These are phyloP conservation scores for Felis catus DNA, from an alignment of 2,113 vertebrate genomes.

Conservation along the genomic window DNA sequence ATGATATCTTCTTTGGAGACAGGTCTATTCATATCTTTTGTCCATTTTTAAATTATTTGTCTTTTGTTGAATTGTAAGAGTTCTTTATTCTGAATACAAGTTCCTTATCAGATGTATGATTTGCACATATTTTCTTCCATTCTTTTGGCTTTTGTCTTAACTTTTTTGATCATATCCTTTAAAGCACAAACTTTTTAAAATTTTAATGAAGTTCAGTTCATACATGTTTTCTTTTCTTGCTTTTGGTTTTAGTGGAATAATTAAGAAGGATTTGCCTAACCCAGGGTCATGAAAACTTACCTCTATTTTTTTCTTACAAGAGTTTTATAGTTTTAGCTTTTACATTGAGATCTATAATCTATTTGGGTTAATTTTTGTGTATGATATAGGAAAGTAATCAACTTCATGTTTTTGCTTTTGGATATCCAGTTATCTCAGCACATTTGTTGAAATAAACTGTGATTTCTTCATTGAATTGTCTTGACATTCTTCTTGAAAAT, in stretches of 20 bases:
- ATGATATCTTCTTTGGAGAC: not conserved
- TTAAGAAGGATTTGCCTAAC: not conserved
- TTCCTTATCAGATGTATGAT: constrained; percentile 7
- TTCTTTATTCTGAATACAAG: not conserved
- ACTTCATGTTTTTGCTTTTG: not conserved
- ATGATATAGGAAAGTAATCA: not conserved
- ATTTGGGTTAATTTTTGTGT: not conserved
- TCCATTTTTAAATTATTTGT: not conserved
- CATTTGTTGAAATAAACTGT: not conserved
- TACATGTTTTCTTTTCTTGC: not conserved
- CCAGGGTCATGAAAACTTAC: not conserved
- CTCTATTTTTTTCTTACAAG: not conserved
- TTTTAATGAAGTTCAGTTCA: not conserved
- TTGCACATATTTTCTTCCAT: not conserved
- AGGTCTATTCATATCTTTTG: not conserved
- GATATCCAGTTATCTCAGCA: not conserved
- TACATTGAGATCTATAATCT: not conserved
- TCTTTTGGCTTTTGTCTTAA: constrained; percentile 4
- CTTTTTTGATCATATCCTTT: not conserved
- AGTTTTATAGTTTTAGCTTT: not conserved
- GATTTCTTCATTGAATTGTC: not conserved
- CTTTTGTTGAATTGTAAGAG: not conserved
- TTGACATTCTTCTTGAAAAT: not conserved
- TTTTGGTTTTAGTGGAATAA: constrained; percentile 1
- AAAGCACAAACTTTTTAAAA: not conserved